phyloP scores from a whole-genome alignment of 2,888 invertebrate genomes.

The Corbicula japonica region DNA sequence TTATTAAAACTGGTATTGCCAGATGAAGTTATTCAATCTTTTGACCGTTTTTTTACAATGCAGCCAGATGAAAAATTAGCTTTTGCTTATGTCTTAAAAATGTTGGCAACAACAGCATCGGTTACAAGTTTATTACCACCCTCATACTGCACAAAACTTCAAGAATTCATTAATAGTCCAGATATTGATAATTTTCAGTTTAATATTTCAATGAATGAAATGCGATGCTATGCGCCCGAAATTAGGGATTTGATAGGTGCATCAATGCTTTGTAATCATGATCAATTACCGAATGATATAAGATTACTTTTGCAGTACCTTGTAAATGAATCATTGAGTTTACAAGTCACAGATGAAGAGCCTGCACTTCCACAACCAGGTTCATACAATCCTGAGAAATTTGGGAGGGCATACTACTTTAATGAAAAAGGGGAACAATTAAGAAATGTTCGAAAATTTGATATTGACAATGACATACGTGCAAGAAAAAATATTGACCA shows the following conservation, averaged over 20 bases:
- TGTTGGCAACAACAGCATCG: slow-evolving; percentile 44
- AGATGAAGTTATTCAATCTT: slow-evolving; percentile 21
- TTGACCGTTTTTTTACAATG: slow-evolving; percentile 7
- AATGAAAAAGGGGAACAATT: slow-evolving; percentile 11
- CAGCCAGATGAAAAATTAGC: slow-evolving; percentile 22
- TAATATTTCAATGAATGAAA: slow-evolving; percentile 8
- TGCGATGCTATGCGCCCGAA: slow-evolving; percentile 25
- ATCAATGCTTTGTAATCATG: slow-evolving; percentile 8
- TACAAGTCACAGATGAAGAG: not conserved
- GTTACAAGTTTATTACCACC: slow-evolving; percentile 36
- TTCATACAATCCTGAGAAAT: slow-evolving; percentile 42
- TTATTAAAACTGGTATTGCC: slow-evolving; percentile 9
- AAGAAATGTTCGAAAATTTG: slow-evolving; percentile 27
- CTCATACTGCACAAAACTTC: not conserved
- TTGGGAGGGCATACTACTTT: slow-evolving; percentile 23
- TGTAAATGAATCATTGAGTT: slow-evolving; percentile 12
- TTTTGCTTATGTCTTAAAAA: slow-evolving; percentile 33
- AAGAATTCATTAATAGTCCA: slow-evolving; percentile 3
- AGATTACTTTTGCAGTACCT: slow-evolving; percentile 3
- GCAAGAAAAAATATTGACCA: slow-evolving; percentile 32
- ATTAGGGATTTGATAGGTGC: slow-evolving; percentile 16
- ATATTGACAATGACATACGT: slow-evolving; percentile 22
- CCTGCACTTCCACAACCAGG: slow-evolving; percentile 16
- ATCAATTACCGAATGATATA: not conserved
- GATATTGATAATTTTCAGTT: not conserved